These are phyloP conservation scores for Rhysida immarginata DNA, from an alignment of 1,140 invertebrate species.

Conservation along the genomic window DNA sequence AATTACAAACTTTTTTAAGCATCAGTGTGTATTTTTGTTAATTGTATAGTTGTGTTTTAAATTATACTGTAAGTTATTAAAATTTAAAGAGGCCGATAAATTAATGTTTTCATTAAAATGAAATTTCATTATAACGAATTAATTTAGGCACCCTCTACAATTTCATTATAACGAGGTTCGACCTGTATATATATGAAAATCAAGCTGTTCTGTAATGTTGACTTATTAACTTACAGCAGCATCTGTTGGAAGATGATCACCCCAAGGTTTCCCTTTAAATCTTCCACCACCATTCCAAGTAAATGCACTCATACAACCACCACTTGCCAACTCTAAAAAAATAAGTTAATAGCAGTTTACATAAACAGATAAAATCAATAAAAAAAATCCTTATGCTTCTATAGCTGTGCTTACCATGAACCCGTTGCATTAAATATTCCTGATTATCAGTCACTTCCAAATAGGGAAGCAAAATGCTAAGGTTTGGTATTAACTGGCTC, in stretches of 20 bases:
- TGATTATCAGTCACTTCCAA: slow-evolving; percentile 62
- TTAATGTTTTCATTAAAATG: no score
- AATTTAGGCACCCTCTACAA: no score
- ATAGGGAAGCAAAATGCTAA: slow-evolving; percentile 54
- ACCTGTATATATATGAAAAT: no score
- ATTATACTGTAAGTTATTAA: no score
- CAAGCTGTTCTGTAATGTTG: no score
- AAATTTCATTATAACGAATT: no score
- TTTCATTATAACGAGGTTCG: no score
- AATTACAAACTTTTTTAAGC: no score
- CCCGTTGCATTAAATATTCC: slow-evolving; percentile 60
- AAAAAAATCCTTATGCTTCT: not conserved
- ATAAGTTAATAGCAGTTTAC: not conserved
- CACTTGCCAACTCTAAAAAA: slow-evolving; percentile 45
- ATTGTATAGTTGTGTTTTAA: no score
- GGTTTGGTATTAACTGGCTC: slow-evolving; percentile 44
- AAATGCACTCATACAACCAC: slow-evolving; percentile 64
- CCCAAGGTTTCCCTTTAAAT: slow-evolving; percentile 58
- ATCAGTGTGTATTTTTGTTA: no score
- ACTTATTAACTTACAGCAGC: slow-evolving; percentile 44
- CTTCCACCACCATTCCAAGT: slow-evolving; percentile 58
- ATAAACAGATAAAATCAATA: not conserved
- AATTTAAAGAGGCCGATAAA: no score
- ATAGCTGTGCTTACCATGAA: slow-evolving; percentile 35
- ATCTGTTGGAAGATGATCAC: slow-evolving; percentile 60